phyloP scores from a whole-genome alignment of 2,113 vertebrate genomes.

The Phyllostomus discolor region DNA sequence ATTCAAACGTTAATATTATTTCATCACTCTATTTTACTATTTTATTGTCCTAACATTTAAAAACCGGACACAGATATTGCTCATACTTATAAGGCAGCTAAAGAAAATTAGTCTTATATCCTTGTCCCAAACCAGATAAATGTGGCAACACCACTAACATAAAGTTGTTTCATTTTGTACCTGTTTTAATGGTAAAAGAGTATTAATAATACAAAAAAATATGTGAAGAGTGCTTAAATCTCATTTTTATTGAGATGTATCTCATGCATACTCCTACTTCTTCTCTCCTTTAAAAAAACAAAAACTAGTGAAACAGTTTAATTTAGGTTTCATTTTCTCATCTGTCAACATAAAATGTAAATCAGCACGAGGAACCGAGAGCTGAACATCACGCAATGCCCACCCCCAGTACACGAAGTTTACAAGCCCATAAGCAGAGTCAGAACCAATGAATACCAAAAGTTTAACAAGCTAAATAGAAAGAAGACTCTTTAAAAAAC shows the following conservation, averaged over 20 bases:
- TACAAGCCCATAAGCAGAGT: not conserved
- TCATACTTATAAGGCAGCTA: not conserved
- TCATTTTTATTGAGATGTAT: not conserved
- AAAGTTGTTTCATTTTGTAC: conserved; percentile 20
- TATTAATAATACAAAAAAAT: not conserved
- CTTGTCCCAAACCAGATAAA: not conserved
- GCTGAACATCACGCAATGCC: not conserved
- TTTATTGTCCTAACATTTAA: not conserved
- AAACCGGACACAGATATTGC: not conserved
- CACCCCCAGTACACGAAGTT: not conserved
- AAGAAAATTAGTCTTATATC: not conserved
- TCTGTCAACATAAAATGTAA: not conserved
- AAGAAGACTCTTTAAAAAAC: conserved; percentile 47
- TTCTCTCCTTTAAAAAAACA: not conserved
- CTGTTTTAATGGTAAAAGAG: conserved; percentile 49
- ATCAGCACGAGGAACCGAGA: not conserved
- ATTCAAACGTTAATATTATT: not conserved
- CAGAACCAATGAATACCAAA: not conserved
- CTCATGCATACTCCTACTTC: not conserved
- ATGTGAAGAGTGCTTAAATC: not conserved
- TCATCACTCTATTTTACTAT: not conserved
- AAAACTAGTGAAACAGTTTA: not conserved
- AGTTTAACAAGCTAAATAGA: conserved; percentile 46
- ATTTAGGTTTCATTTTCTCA: not conserved
- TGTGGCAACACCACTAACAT: not conserved